Evolutionary conservation across 2,888 invertebrate genomes (phyloP).

Genomic region (Orthosia gracilis): DNA sequence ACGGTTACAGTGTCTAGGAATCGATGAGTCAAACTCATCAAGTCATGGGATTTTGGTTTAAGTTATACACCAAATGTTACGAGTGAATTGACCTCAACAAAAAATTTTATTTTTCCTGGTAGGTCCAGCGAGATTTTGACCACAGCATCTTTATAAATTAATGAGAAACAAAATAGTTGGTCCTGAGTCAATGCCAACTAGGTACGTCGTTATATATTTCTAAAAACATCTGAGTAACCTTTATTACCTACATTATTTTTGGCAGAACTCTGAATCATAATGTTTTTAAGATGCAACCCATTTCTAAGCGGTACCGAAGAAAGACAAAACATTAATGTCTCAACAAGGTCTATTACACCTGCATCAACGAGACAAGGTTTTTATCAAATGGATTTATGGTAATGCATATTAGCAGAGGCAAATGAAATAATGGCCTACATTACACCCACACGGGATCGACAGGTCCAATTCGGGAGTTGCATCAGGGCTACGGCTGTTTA

Average conservation of each 20-base stretch:
- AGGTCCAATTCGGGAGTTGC: conserved; percentile 80
- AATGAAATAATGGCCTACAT: conserved; percentile 73
- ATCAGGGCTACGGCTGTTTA: conserved; percentile 78
- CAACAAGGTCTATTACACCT: conserved; percentile 6
- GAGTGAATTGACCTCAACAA: conserved; percentile 50
- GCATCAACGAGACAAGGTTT: conserved; percentile 21
- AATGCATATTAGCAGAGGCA: conserved; percentile 60
- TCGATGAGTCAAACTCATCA: conserved; percentile 60
- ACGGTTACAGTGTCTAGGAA: conserved; percentile 62
- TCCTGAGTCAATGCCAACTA: neutral
- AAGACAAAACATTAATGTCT: neutral
- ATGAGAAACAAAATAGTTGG: conserved; percentile 13
- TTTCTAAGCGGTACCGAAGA: neutral
- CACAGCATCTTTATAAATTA: conserved; percentile 59
- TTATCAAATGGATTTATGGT: conserved; percentile 48
- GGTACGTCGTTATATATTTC: neutral
- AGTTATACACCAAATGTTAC: conserved; percentile 2
- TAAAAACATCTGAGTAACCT: neutral
- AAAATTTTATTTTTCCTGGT: conserved; percentile 55
- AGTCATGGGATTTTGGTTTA: too few species aligned
- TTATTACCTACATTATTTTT: neutral
- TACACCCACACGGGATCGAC: conserved; percentile 72
- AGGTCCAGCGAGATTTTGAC: conserved; percentile 35
- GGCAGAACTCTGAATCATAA: neutral
- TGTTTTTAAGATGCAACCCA: neutral